Evolutionary conservation across 2,888 invertebrate genomes (phyloP).

Genomic region (Mythimna albipuncta): DNA sequence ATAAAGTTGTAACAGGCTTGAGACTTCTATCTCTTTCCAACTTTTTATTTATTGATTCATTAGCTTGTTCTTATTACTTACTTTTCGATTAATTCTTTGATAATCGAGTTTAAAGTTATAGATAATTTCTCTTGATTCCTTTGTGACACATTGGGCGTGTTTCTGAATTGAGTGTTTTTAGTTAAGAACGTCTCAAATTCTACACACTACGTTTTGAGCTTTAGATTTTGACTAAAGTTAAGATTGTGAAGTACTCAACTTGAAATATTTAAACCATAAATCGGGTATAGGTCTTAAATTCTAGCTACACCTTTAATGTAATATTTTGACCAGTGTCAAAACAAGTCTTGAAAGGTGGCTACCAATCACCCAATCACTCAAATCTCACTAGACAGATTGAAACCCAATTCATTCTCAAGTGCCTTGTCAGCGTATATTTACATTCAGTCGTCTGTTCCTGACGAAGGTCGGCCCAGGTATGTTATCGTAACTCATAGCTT

Average conservation of each 20-base stretch:
- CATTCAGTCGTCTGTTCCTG: conserved; percentile 43
- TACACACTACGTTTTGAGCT: too few relatives aligned
- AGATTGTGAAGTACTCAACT: too few relatives aligned
- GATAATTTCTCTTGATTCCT: too few relatives aligned
- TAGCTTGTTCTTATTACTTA: background rate
- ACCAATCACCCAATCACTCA: conserved; percentile 15
- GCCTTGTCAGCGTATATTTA: conserved; percentile 47
- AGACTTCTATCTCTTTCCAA: conserved; percentile 17
- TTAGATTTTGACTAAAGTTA: too few relatives aligned
- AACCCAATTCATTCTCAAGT: conserved; percentile 39
- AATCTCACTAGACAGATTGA: conserved; percentile 29
- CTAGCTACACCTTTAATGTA: too few relatives aligned
- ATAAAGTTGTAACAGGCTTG: conserved; percentile 29
- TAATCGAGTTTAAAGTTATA: background rate
- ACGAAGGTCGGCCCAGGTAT: conserved; percentile 73
- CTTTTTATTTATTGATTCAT: conserved; percentile 29
- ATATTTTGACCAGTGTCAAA: too few relatives aligned
- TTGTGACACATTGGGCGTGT: too few relatives aligned
- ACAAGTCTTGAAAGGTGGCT: background rate
- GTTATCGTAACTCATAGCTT: conserved; percentile 64
- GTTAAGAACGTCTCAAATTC: too few relatives aligned
- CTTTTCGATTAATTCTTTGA: background rate
- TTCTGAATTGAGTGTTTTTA: too few relatives aligned
- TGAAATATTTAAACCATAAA: too few relatives aligned
- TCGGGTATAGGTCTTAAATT: too few relatives aligned